These are phyloP conservation scores for Prionailurus viverrinus DNA, from an alignment of 2,113 vertebrate genomes.

Conservation along the genomic window DNA sequence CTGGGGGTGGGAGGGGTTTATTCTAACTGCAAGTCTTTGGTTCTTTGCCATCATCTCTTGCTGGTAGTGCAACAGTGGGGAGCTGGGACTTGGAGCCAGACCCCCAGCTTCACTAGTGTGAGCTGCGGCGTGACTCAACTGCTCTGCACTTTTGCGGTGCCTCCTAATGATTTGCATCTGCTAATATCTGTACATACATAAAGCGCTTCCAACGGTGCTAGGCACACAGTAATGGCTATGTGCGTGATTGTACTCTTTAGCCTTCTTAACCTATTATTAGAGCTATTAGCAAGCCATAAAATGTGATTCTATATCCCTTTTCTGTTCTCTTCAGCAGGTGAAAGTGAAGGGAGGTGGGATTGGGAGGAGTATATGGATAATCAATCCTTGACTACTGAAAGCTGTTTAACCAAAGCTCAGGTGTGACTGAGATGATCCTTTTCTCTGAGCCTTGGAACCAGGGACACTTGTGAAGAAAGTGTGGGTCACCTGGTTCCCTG, in stretches of 20 bases:
- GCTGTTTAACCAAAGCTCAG: not conserved
- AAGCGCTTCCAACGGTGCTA: not conserved
- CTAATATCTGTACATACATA: accelerated
- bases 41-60: not conserved
- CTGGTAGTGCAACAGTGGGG: not conserved
- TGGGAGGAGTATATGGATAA: not conserved
- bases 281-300: not conserved
- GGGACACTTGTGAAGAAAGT: not conserved
- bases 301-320: not conserved
- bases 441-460: not conserved
- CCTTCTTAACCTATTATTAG: not conserved
- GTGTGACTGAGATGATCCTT: not conserved
- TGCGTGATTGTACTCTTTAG: not conserved
- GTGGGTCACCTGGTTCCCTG: not conserved
- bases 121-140: not conserved
- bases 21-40: not conserved
- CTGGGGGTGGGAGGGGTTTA: not conserved
- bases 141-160: not conserved
- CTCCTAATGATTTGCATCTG: not conserved
- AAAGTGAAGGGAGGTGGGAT: not conserved
- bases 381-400: not conserved
- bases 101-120: not conserved
- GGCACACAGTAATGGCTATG: not conserved
- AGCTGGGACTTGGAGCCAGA: not conserved
- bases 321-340: not conserved